Evolutionary conservation across 2,888 invertebrate species (phyloP).

Genomic region (Trachelus iudaicus): DNA sequence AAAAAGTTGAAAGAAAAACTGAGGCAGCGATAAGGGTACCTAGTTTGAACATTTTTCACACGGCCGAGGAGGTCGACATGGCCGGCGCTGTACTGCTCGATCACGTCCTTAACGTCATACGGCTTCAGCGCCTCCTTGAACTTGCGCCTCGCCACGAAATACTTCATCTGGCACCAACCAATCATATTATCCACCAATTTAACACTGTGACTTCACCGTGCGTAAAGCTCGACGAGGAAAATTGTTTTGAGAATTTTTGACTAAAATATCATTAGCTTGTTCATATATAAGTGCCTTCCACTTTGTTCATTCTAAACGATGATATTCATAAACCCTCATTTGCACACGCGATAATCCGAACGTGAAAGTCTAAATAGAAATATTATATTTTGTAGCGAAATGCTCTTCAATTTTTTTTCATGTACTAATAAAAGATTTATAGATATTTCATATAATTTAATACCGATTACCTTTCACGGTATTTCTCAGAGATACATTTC

Average conservation of each 20-base stretch:
- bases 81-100: constrained; percentile 90
- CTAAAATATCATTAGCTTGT: neutral
- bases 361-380: no score
- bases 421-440: no score
- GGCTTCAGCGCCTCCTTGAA: constrained; percentile 93
- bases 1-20: neutral
- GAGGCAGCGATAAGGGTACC: constrained; percentile 65
- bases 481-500: neutral
- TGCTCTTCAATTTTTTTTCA: no score
- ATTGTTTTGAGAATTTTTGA: neutral
- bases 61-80: constrained; percentile 89
- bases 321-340: no score
- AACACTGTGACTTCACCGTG: neutral
- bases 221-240: neutral
- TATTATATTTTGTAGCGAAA: no score
- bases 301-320: no score
- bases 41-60: constrained; percentile 87
- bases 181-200: neutral
- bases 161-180: constrained; percentile 73
- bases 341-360: no score
- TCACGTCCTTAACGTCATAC: constrained; percentile 94
- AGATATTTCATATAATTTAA: no score
- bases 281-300: neutral
- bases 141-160: constrained; percentile 90
- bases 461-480: neutral